A percentile compares a stretch with the other conserved stretches of the same genome.
Evolutionary conservation across 2,113 vertebrate species (phyloP).

Genomic region (Pseudorhombus dupliciocellatus): DNA sequence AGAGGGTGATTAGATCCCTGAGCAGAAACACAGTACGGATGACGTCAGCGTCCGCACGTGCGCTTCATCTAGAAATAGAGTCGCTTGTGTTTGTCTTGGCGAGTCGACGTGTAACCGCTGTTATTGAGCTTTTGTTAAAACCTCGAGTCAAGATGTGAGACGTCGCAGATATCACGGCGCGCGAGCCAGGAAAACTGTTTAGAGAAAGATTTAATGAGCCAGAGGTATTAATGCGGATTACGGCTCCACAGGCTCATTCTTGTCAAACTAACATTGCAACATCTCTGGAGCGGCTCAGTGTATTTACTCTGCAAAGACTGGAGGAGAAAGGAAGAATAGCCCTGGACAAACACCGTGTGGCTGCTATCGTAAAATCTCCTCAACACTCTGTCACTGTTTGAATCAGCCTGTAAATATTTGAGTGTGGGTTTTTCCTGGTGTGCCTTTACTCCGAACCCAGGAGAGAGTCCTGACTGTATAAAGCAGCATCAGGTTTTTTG

Average conservation of each 20-base stretch:
- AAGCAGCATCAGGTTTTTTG: constrained; percentile 14
- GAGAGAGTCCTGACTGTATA: constrained; percentile 6
- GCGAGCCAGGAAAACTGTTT: constrained; percentile 45
- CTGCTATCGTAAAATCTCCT: constrained; percentile 34
- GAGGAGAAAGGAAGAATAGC: constrained; percentile 9
- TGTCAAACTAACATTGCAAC: constrained; percentile 32
- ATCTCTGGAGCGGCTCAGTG: background rate
- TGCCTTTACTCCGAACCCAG: constrained; percentile 19
- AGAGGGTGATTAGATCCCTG: constrained; percentile 2
- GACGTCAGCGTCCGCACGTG: constrained; percentile 59
- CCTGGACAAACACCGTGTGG: constrained; percentile 32
- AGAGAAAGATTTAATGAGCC: constrained; percentile 37
- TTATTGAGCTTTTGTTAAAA: constrained; percentile 37
- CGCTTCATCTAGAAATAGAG: constrained; percentile 37
- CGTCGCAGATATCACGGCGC: constrained; percentile 46
- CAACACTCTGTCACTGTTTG: constrained; percentile 22
- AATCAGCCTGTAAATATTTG: constrained; percentile 67
- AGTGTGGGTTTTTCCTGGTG: constrained; percentile 28
- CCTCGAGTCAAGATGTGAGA: constrained; percentile 43
- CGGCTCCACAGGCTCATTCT: constrained; percentile 5
- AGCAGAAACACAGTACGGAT: constrained; percentile 29
- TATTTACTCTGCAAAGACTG: constrained; percentile 35
- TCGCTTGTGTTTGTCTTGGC: constrained; percentile 58
- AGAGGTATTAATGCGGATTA: constrained; percentile 29
- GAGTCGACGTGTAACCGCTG: background rate